These are phyloP conservation scores for Seira sanloemensis DNA, from an alignment of 2,888 invertebrate genomes.

Conservation along the genomic window DNA sequence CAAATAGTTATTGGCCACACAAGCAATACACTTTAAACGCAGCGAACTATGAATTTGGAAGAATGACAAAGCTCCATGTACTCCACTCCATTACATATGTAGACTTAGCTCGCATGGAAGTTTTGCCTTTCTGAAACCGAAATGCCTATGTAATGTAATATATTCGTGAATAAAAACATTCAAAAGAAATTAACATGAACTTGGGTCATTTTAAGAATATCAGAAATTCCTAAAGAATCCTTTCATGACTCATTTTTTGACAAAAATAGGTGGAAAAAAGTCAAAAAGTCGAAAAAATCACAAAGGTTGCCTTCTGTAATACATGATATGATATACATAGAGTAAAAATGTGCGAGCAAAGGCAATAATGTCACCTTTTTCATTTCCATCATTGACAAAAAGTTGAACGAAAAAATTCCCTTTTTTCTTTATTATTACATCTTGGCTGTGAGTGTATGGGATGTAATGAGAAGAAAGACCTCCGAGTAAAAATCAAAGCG, in stretches of 20 bases:
- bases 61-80: neutral
- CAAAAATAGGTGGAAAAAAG: conserved; percentile 51
- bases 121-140: neutral
- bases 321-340: neutral
- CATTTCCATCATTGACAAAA: conserved; percentile 33
- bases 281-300: conserved; percentile 59
- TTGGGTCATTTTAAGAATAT: neutral
- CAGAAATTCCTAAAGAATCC: neutral
- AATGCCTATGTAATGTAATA: neutral
- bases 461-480: conserved; percentile 57
- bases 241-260: neutral
- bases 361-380: conserved; percentile 54
- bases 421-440: conserved; percentile 43
- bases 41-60: neutral
- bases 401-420: conserved; percentile 36
- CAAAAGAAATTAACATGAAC: neutral
- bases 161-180: neutral
- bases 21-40: too few relatives aligned
- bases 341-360: neutral
- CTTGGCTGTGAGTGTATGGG: neutral
- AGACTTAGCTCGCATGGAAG: neutral
- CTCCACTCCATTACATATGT: too few relatives aligned
- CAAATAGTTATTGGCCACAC: conserved; percentile 67
- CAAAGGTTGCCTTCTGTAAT: conserved; percentile 11
- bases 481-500: conserved; percentile 64